Evolutionary conservation across 2,797 vertebrate genomes (phyloP).

Genomic region (Salarias fasciatus): DNA sequence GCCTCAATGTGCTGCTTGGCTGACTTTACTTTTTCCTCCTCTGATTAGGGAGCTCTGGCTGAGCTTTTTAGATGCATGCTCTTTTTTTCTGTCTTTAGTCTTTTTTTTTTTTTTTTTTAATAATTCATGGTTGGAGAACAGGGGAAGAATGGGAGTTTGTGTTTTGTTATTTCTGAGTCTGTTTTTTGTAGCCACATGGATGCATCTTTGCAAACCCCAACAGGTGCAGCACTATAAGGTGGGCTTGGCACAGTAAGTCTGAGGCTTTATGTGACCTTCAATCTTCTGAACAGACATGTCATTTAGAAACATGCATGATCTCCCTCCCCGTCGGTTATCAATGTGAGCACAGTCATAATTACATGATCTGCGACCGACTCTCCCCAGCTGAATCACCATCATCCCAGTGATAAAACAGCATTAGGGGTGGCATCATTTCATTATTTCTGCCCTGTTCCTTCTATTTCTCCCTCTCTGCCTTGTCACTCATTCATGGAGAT

Average conservation of each 20-base stretch:
- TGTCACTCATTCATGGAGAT: conserved; percentile 66
- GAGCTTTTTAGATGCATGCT: background rate
- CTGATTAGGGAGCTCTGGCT: background rate
- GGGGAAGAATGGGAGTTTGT: too few relatives aligned
- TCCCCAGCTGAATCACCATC: conserved; percentile 55
- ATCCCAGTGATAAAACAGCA: conserved; percentile 41
- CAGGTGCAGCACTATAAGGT: conserved; percentile 1
- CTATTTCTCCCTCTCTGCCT: conserved; percentile 61
- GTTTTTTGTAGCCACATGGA: background rate
- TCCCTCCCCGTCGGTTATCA: background rate
- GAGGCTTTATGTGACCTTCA: conserved; percentile 9
- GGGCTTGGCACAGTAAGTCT: background rate
- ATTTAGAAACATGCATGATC: background rate
- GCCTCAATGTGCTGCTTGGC: background rate
- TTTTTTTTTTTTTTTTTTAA: too few relatives aligned
- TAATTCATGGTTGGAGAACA: too few relatives aligned
- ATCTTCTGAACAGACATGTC: conserved; percentile 2
- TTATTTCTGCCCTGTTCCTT: conserved; percentile 63
- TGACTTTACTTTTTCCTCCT: background rate
- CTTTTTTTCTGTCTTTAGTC: too few relatives aligned
- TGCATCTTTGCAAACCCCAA: background rate
- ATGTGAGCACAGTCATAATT: conserved; percentile 24
- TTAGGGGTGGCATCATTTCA: conserved; percentile 57
- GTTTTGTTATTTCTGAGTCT: background rate
- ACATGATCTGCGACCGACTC: conserved; percentile 45